Evolutionary conservation across 2,113 vertebrate genomes (phyloP).

Genomic region (Typhlomys cinereus): DNA sequence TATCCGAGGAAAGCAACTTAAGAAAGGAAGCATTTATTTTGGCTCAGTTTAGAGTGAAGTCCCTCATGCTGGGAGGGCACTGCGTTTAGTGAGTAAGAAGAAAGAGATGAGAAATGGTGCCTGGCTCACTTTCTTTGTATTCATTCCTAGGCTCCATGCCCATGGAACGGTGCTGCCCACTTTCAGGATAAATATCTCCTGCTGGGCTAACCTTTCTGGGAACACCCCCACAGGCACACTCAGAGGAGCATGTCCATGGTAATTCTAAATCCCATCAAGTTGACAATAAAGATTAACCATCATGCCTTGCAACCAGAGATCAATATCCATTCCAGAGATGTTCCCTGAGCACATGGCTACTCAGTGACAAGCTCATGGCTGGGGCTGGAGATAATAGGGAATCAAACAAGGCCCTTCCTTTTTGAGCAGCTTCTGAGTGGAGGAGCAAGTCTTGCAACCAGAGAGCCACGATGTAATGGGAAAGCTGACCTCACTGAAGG

Average conservation of each 20-base stretch:
- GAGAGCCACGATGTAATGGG: fast-evolving
- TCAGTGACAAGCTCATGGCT: background rate
- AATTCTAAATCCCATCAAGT: no score
- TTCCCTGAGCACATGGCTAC: background rate
- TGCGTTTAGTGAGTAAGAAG: background rate
- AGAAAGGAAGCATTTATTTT: background rate
- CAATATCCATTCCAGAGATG: background rate
- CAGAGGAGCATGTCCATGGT: background rate
- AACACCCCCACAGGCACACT: background rate
- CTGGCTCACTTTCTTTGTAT: background rate
- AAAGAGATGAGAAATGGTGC: background rate
- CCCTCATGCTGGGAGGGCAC: background rate
- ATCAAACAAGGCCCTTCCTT: background rate
- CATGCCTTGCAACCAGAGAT: background rate
- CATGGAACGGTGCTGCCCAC: background rate
- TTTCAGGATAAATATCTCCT: background rate
- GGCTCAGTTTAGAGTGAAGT: background rate
- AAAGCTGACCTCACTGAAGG: background rate
- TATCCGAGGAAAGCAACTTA: background rate
- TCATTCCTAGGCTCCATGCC: background rate
- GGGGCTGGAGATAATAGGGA: background rate
- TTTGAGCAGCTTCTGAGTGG: background rate
- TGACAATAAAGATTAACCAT: background rate
- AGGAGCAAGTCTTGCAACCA: background rate
- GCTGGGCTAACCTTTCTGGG: background rate